Evolutionary conservation across 2,113 vertebrate genomes (phyloP).

Genomic region (Mesoclemmys tuberculata): DNA sequence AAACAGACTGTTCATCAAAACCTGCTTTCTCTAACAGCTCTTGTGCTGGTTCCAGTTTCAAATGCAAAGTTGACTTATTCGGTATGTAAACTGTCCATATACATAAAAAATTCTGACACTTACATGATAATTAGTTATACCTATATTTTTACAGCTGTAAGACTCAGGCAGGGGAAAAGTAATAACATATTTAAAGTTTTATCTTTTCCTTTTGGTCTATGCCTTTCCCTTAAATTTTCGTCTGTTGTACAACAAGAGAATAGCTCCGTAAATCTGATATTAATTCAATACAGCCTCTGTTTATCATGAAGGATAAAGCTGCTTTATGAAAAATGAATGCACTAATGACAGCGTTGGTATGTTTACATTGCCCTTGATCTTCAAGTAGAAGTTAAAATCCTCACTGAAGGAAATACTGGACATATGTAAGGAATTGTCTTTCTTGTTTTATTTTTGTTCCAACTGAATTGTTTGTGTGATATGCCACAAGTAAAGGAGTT

Average conservation of each 20-base stretch:
- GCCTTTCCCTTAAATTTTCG: neutral
- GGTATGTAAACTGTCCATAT: neutral
- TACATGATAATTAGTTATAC: constrained; percentile 25
- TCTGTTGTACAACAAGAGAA: neutral
- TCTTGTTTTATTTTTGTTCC: neutral
- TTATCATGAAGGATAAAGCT: neutral
- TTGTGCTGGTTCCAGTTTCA: neutral
- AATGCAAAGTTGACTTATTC: neutral
- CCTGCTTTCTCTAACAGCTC: neutral
- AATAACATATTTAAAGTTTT: neutral
- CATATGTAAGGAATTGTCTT: neutral
- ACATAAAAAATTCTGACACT: constrained; percentile 24
- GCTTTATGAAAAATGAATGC: neutral
- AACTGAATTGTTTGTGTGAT: neutral
- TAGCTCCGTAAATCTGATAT: neutral
- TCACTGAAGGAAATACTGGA: neutral
- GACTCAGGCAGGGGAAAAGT: neutral
- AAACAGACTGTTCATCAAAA: constrained; percentile 38
- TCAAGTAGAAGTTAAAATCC: neutral
- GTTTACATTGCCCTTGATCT: neutral
- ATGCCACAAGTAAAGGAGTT: neutral
- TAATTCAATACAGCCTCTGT: neutral
- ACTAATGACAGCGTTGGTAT: neutral
- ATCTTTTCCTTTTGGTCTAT: neutral
- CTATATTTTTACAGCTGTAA: constrained; percentile 50